Evolutionary conservation across 1,140 invertebrate genomes (phyloP).

Genomic region (Diorhabda sublineata): DNA sequence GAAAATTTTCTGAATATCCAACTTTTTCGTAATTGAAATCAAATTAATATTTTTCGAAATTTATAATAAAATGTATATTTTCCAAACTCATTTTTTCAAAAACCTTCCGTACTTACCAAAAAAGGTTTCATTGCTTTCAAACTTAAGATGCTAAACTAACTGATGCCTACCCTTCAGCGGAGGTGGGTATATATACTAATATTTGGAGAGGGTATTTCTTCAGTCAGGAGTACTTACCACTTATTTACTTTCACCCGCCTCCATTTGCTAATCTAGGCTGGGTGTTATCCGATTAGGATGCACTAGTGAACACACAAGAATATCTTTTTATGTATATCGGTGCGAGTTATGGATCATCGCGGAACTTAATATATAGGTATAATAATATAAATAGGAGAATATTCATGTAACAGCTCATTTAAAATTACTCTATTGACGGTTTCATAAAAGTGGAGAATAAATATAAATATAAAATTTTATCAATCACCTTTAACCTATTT

Average conservation of each 20-base stretch:
- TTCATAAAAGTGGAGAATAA: too few species aligned
- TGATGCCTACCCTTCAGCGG: slow-evolving; percentile 36
- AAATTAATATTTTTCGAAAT: too few species aligned
- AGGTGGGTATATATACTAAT: slow-evolving; percentile 38
- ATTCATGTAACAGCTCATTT: too few species aligned
- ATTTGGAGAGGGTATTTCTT: slow-evolving; percentile 34
- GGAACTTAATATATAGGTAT: background rate
- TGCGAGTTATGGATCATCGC: background rate
- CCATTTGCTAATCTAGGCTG: slow-evolving; percentile 11
- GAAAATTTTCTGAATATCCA: too few species aligned
- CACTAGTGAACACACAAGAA: slow-evolving; percentile 8
- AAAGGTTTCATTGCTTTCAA: slow-evolving; percentile 36
- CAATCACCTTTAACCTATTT: too few species aligned
- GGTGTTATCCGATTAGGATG: slow-evolving; percentile 3
- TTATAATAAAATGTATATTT: too few species aligned
- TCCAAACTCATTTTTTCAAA: too few species aligned
- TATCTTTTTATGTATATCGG: background rate
- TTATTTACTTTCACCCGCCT: slow-evolving; percentile 15
- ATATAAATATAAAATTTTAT: too few species aligned
- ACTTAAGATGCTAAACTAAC: slow-evolving; percentile 28
- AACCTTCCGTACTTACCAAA: slow-evolving; percentile 31
- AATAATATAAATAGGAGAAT: too few species aligned
- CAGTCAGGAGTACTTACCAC: slow-evolving; percentile 12
- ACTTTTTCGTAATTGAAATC: too few species aligned
- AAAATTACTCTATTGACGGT: too few species aligned